A percentile compares a stretch with the other conserved stretches of the same genome.
Conservation (phyloP, 2,888 invertebrate species). For the Cantharis flavilabris region DNA sequence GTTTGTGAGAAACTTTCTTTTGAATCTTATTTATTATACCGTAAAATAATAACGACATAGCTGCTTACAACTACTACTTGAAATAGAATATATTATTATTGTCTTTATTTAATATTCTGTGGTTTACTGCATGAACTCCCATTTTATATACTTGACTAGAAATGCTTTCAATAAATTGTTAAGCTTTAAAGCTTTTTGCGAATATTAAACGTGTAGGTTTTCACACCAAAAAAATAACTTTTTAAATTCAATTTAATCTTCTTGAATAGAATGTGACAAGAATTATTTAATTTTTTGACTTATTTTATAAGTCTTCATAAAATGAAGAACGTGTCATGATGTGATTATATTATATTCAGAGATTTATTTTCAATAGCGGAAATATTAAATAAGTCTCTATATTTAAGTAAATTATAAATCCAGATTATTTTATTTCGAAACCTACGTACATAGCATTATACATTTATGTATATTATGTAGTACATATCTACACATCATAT, state of each 20-base stretch:
- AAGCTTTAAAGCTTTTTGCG: neutral
- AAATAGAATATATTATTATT: neutral
- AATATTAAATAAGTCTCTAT: neutral
- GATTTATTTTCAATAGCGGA: neutral
- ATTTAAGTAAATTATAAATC: neutral
- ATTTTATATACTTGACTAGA: neutral
- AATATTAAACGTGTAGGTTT: conserved; percentile 1
- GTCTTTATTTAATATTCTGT: neutral
- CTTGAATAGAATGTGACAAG: neutral
- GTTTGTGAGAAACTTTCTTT: neutral
- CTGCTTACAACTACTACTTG: neutral
- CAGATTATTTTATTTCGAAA: neutral
- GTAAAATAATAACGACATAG: neutral
- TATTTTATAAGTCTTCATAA: neutral
- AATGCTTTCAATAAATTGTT: neutral
- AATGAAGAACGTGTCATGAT: neutral
- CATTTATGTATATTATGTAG: neutral
- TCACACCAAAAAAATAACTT: neutral
- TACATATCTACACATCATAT: neutral
- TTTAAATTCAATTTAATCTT: conserved; percentile 7
- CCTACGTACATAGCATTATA: neutral
- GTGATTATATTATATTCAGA: neutral
- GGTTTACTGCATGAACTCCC: neutral
- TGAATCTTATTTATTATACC: neutral
- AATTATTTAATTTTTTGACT: neutral